These are phyloP conservation scores for Andinoacara biseriatus DNA, from an alignment of 2,113 vertebrate species.

Conservation along the genomic window DNA sequence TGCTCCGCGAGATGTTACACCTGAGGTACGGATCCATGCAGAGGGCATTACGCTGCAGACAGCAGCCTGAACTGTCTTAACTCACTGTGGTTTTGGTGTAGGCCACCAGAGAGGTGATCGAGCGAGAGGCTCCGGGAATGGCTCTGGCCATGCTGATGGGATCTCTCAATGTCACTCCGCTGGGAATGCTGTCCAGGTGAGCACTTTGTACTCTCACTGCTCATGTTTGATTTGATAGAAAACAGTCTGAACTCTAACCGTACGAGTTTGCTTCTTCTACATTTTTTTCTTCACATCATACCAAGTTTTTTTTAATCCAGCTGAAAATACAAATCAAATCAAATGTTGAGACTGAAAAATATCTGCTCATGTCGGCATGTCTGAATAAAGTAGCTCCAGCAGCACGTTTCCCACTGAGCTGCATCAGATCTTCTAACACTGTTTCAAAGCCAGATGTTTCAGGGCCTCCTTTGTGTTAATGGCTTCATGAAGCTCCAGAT, in stretches of 20 bases:
- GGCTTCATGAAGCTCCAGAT: too few species aligned
- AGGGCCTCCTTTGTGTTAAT: too few species aligned
- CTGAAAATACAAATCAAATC: neutral
- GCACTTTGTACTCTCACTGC: neutral
- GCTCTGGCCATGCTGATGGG: constrained; percentile 99
- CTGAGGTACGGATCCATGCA: constrained; percentile 86
- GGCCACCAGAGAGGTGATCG: constrained; percentile 99
- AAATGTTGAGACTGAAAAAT: neutral
- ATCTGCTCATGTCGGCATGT: neutral
- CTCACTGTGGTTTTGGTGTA: constrained; percentile 71
- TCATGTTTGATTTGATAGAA: neutral
- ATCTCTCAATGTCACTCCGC: constrained; percentile 96
- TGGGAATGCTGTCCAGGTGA: constrained; percentile 99
- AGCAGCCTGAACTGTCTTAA: neutral
- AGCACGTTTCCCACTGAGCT: neutral
- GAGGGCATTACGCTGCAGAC: neutral
- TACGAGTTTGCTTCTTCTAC: too few species aligned
- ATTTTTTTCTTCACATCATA: too few species aligned
- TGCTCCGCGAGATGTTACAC: constrained; percentile 97
- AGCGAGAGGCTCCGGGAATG: constrained; percentile 98
- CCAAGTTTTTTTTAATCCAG: neutral
- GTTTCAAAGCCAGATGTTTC: too few species aligned
- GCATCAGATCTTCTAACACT: neutral
- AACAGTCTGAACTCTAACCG: too few species aligned
- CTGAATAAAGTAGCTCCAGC: too few species aligned